Base-by-base conservation (phyloP, 2,888 invertebrate genomes). In the Leptogaster cylindrica region DNA sequence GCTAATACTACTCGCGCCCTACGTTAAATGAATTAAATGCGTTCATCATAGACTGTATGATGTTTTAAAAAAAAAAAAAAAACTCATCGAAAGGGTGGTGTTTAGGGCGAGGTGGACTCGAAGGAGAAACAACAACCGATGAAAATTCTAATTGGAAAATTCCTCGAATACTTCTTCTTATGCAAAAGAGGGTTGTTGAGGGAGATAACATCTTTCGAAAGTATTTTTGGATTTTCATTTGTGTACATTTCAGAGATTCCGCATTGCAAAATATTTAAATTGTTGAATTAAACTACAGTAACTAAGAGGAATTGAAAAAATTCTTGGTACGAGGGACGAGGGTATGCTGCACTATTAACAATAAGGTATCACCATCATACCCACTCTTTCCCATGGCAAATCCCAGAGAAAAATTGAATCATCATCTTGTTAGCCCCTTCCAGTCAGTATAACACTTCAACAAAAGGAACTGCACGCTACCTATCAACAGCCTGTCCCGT, bases 401-500 rank as follows among this genome's bases (percentile, higher is more conserved):
- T 33, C 20, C 7, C 4, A 10, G 33, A 44, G 28, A 27, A 66
- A 66, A 66, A 66, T 66, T 66, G 41, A 66, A 55, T 36, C 55
- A 66, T 66, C 66, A 66, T 46, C 31, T 41, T 41, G 46, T 44
- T 39, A 14, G 16, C 33, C 52, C n/a, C 44, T 12, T 14, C 20
- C 20, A 4, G 27, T 1, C 14, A 14, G 65, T 41, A 16, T 28
- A 23, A 12, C 7, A 36, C 31, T 33, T 12, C 31, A 12, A 61
- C 61, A 61, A 61, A 61, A 27, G 61, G 20, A 61, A 3, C 36
- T 16, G 10, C 44, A 44, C 12, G 12, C 20, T 46, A 14, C 27
- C 65, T 55, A 41, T 65, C 58, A 68, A 68, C 65, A 68, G 68
- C 39, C 23, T 61, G 68, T 68, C 33, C 39, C 25, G 41, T 8